Base-by-base conservation (phyloP, 1,140 invertebrate species). In the Drosophila obscura region DNA sequence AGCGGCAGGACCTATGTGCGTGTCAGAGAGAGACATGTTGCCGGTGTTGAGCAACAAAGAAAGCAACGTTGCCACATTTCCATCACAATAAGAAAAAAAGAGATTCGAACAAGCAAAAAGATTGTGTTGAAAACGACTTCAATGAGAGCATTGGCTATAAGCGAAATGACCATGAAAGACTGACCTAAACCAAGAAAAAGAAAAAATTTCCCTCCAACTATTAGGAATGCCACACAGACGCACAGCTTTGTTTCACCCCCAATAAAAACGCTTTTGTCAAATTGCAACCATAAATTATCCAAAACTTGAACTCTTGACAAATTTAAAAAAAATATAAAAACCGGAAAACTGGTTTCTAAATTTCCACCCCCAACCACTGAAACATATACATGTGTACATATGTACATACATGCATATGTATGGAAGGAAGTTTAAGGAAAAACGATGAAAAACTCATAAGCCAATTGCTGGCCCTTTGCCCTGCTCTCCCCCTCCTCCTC, bases 41-140 rank as follows among this genome's bases (percentile, higher is more conserved):
- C 19, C 19, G 19, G 19, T 1, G 19, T 19, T 19, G 19, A 19
- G 7, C 26, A 28, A 5, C 5, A 28, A 28, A 28, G 35, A 41
- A 26, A 28, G 65, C 73, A 11, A 13, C 45, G 78, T 73, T 81
- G 66, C 78, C 78, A 31, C 55, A 77, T 52, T 77, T 76, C 77
- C 56, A 51, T 35, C 19, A 45, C 55, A 44, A 64, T 51, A 45
- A 46, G 39, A 26, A 35, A 43, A 68, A 73, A 44, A 31, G 58
- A 62, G 16, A 15, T 46, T 35, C 0, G 31, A 35, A 35, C 11
- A 13, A 13, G 4, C 45, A 22, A 26, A 41, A 22, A 53, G 16
- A 41, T 26, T 26, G n/a, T 9, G 5, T 3, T 9, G 1, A 26
- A 6, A 24, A 2, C 16, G 48, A 60, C 31, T 55, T 61, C 49